These are phyloP conservation scores for Choloepus hoffmanni DNA, from an alignment of 2,113 vertebrate species.

Conservation along the genomic window DNA sequence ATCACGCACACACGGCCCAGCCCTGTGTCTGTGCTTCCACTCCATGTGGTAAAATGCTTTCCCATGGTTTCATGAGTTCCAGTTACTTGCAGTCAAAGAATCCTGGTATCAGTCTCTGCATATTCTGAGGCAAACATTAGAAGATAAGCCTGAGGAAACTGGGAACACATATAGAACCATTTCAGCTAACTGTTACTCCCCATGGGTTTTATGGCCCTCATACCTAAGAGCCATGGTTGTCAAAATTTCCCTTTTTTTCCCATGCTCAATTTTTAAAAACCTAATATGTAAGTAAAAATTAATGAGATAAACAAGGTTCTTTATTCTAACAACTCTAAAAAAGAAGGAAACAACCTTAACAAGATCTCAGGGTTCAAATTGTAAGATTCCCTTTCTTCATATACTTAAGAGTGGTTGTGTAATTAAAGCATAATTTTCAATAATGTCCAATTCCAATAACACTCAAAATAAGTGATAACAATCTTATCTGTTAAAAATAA, in stretches of 20 bases:
- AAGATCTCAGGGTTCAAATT: not conserved
- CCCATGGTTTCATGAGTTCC: not conserved
- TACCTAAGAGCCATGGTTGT: not conserved
- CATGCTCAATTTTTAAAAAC: slow-evolving; percentile 1
- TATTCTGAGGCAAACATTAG: not conserved
- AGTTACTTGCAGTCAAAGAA: not conserved
- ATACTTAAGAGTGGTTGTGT: not conserved
- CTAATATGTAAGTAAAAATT: slow-evolving; percentile 8
- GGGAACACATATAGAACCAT: not conserved
- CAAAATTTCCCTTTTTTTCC: not conserved
- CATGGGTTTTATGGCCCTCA: not conserved
- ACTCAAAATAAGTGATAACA: not conserved
- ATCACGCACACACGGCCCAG: too few relatives aligned
- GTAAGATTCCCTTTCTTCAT: not conserved
- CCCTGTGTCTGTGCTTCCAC: not conserved
- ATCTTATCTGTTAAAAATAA: slow-evolving; percentile 15
- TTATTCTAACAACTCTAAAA: slow-evolving; percentile 42
- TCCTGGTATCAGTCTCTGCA: not conserved
- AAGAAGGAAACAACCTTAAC: slow-evolving; percentile 34
- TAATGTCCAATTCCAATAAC: not conserved
- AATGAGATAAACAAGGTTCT: not conserved
- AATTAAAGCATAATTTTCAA: slow-evolving; percentile 45
- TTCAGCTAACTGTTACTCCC: not conserved
- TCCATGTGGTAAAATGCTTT: not conserved
- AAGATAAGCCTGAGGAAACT: slow-evolving; percentile 15